These are phyloP conservation scores for Centropus unirufus DNA, from an alignment of 2,113 vertebrate genomes.

Conservation along the genomic window DNA sequence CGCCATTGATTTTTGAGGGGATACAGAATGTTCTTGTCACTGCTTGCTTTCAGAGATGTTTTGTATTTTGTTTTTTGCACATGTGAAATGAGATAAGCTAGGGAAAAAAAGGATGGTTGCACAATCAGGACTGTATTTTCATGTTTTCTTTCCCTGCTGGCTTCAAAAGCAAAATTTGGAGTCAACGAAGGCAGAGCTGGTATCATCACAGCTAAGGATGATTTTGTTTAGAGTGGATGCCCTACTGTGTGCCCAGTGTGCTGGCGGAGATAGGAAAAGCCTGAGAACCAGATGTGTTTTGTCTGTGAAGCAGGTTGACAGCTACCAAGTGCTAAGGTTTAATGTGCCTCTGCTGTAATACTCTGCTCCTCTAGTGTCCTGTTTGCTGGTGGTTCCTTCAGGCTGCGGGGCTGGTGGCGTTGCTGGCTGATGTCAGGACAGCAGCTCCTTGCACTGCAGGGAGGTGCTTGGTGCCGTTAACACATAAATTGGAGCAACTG, in stretches of 20 bases:
- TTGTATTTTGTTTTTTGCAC: neutral
- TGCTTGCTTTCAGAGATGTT: neutral
- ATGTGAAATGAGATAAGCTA: neutral
- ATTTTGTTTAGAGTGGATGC: neutral
- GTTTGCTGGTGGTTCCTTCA: fast-evolving
- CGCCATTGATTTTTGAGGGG: neutral
- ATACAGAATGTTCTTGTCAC: neutral
- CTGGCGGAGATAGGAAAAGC: neutral
- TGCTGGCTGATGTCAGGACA: neutral
- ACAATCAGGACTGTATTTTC: neutral
- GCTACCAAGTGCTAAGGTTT: neutral
- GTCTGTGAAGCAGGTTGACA: neutral
- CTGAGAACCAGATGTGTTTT: neutral
- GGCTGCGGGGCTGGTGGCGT: neutral
- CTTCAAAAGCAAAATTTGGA: conserved; percentile 46
- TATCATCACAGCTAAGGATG: neutral
- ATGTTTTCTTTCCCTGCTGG: neutral
- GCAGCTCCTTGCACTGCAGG: neutral
- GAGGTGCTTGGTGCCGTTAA: neutral
- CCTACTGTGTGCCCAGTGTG: neutral
- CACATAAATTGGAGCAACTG: neutral
- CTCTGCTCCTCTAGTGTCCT: neutral
- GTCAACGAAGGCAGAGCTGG: neutral
- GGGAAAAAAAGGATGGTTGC: neutral
- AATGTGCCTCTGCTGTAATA: neutral